These are phyloP conservation scores for Macrophya alboannulata DNA, from an alignment of 2,888 invertebrate species.

Conservation along the genomic window DNA sequence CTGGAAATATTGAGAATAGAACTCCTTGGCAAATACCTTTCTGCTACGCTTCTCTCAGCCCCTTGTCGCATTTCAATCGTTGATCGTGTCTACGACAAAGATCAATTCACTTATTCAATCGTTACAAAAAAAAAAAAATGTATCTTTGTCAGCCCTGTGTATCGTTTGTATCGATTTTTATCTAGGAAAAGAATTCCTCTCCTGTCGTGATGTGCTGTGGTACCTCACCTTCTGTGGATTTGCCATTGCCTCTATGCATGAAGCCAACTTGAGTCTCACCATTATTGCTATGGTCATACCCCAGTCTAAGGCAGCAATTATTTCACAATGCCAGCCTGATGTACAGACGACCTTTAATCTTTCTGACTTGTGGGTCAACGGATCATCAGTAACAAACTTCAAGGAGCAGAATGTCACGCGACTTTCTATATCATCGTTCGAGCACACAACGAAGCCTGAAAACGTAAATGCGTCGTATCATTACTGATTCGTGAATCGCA, in stretches of 20 bases:
- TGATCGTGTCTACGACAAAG: background rate
- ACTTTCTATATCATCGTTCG: background rate
- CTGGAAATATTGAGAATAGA: no score
- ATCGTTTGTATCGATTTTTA: background rate
- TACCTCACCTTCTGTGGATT: slow-evolving; percentile 85
- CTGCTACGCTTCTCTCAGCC: no score
- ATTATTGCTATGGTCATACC: slow-evolving; percentile 85
- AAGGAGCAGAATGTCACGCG: slow-evolving; percentile 23
- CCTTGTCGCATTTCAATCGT: background rate
- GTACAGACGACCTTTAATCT: slow-evolving; percentile 61
- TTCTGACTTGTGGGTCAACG: slow-evolving; percentile 21
- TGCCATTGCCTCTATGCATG: slow-evolving; percentile 86
- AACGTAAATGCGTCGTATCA: slow-evolving; percentile 14
- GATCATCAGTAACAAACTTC: slow-evolving; percentile 43
- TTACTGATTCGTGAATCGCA: background rate
- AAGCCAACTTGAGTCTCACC: slow-evolving; percentile 86
- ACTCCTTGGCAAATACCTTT: no score
- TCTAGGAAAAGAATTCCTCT: slow-evolving; percentile 58
- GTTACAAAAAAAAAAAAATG: background rate
- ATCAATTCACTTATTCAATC: background rate
- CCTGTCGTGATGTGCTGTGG: slow-evolving; percentile 83
- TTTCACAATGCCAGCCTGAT: slow-evolving; percentile 68
- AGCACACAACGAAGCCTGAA: background rate
- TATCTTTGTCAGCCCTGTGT: background rate
- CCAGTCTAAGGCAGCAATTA: slow-evolving; percentile 66